These are phyloP conservation scores for Amphiduros pacificus DNA, from an alignment of 2,888 invertebrate species.

Conservation along the genomic window DNA sequence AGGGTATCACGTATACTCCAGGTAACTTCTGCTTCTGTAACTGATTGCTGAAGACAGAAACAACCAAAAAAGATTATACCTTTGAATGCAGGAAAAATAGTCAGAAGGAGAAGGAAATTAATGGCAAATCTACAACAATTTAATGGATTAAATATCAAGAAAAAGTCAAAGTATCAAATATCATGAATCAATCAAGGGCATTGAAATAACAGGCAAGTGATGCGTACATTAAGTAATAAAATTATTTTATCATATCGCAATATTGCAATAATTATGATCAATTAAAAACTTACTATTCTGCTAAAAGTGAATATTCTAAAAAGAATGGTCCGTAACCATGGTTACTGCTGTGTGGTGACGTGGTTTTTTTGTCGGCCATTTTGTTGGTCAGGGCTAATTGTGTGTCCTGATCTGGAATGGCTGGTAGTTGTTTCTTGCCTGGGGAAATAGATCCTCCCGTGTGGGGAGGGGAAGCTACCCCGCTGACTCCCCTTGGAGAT, in stretches of 20 bases:
- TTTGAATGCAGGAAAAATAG: too few species aligned
- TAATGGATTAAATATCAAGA: too few species aligned
- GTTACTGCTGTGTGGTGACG: slow-evolving; percentile 5
- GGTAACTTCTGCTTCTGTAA: slow-evolving; percentile 74
- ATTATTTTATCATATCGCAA: neutral
- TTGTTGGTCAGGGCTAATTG: slow-evolving; percentile 11
- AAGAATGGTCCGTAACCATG: slow-evolving; percentile 69
- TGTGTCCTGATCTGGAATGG: slow-evolving; percentile 14
- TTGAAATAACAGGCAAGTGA: too few species aligned
- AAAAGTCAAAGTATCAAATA: too few species aligned
- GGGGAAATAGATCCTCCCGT: too few species aligned
- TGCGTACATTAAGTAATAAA: too few species aligned
- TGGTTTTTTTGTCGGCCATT: slow-evolving; percentile 9
- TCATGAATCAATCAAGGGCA: too few species aligned
- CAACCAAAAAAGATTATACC: neutral
- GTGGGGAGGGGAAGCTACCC: too few species aligned
- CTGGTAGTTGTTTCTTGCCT: slow-evolving; percentile 17
- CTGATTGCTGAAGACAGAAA: slow-evolving; percentile 40
- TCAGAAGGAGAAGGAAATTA: too few species aligned
- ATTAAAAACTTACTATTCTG: slow-evolving; percentile 79
- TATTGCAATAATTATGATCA: neutral
- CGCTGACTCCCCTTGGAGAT: too few species aligned
- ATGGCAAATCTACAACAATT: neutral
- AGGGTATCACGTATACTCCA: slow-evolving; percentile 91
- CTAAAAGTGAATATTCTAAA: slow-evolving; percentile 86